These are phyloP conservation scores for Prionailurus viverrinus DNA, from an alignment of 2,113 vertebrate species.

Conservation along the genomic window DNA sequence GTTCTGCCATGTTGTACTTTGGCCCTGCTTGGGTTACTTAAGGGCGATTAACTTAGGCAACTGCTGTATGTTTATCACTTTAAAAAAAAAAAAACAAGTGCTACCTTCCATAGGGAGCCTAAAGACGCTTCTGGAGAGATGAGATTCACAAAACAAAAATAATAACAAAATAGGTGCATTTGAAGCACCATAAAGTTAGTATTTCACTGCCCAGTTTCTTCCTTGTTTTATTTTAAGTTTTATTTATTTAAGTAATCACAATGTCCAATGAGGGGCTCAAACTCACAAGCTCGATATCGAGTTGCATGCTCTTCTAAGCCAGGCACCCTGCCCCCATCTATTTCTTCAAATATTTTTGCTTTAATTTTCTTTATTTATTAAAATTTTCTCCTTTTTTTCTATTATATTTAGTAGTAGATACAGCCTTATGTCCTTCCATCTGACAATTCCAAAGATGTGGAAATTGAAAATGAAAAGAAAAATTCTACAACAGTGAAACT, in stretches of 20 bases:
- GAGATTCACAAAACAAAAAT: not conserved
- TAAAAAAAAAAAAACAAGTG: not conserved
- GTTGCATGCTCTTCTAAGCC: not conserved
- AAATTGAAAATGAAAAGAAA: not conserved
- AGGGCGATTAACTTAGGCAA: not conserved
- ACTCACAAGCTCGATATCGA: not conserved
- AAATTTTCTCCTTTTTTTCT: not conserved
- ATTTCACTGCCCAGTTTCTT: not conserved
- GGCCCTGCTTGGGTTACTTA: not conserved
- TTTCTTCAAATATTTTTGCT: not conserved
- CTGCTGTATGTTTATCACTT: not conserved
- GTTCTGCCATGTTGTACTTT: not conserved
- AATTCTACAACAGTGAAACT: not conserved
- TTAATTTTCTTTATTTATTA: conserved; percentile 7
- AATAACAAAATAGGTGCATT: not conserved
- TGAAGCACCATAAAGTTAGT: not conserved
- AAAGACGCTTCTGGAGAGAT: not conserved
- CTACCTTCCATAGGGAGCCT: not conserved
- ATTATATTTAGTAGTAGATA: not conserved
- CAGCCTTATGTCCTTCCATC: no score
- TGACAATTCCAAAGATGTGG: not conserved
- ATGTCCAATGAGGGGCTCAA: not conserved
- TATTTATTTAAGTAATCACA: not conserved
- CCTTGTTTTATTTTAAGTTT: not conserved
- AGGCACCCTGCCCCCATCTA: not conserved